Evolutionary conservation across 2,797 vertebrate genomes (phyloP).

Genomic region (Peromyscus eremicus): DNA sequence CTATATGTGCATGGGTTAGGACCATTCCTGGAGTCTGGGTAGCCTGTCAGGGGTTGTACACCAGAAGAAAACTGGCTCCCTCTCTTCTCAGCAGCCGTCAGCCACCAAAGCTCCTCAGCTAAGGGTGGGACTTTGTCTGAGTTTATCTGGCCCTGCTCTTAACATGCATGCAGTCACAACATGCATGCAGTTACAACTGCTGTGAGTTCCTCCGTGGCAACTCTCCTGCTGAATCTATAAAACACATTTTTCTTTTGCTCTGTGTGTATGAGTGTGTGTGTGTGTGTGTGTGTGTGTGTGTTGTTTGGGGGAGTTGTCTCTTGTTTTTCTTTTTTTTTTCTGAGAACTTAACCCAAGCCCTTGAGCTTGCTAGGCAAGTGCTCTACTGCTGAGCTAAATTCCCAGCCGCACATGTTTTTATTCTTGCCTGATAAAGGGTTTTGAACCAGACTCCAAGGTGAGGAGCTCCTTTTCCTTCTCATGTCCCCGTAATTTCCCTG

Average conservation of each 20-base stretch:
- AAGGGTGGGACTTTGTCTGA: background rate
- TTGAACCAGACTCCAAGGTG: background rate
- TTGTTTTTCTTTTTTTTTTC: background rate
- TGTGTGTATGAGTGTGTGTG: too few relatives aligned
- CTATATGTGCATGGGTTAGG: background rate
- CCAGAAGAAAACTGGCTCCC: background rate
- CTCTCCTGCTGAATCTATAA: background rate
- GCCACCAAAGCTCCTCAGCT: background rate
- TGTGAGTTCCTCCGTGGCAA: background rate
- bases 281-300: background rate
- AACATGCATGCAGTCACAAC: background rate
- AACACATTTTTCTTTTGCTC: background rate
- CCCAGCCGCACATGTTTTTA: background rate
- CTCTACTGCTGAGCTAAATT: background rate
- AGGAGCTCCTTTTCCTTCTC: background rate
- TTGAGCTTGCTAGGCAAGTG: background rate
- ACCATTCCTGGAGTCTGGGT: background rate
- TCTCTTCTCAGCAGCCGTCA: background rate
- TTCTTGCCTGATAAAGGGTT: background rate
- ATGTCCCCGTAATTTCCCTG: background rate
- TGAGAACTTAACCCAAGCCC: background rate
- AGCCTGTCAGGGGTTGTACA: background rate
- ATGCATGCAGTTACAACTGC: background rate
- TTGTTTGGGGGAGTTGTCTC: background rate
- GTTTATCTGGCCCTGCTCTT: background rate